These are phyloP conservation scores for Xenus cinereus DNA, from an alignment of 2,113 vertebrate species.

Conservation along the genomic window DNA sequence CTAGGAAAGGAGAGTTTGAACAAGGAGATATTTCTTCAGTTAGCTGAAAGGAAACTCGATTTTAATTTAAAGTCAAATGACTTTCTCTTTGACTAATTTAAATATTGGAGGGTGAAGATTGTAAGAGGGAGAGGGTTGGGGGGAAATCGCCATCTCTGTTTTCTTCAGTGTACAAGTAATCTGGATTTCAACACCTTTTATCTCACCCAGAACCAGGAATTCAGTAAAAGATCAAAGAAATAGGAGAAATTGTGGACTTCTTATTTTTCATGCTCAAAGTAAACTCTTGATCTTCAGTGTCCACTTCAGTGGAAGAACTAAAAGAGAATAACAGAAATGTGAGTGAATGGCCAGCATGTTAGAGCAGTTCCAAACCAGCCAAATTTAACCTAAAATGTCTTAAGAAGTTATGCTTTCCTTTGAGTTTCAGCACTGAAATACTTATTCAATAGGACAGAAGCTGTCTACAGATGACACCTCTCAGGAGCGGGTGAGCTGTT, in stretches of 20 bases:
- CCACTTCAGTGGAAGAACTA: not conserved
- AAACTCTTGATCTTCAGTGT: not conserved
- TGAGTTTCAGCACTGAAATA: not conserved
- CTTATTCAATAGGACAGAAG: not conserved
- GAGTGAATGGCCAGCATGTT: not conserved
- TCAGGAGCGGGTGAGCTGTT: not conserved
- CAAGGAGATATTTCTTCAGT: not conserved
- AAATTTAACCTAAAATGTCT: not conserved
- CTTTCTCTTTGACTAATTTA: not conserved
- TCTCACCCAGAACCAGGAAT: not conserved
- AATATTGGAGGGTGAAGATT: not conserved
- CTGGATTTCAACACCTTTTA: not conserved
- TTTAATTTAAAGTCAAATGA: not conserved
- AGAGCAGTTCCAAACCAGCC: not conserved
- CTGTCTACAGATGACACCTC: not conserved
- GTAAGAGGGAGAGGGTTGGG: not conserved
- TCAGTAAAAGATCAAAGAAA: not conserved
- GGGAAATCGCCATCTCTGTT: not conserved
- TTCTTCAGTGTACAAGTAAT: not conserved
- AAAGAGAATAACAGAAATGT: not conserved
- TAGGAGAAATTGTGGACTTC: not conserved
- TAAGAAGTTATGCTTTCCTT: not conserved
- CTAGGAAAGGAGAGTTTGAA: not conserved
- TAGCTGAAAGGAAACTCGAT: not conserved
- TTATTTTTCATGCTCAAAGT: not conserved